These are phyloP conservation scores for Tyto alba DNA, from an alignment of 2,113 vertebrate genomes.

Conservation along the genomic window DNA sequence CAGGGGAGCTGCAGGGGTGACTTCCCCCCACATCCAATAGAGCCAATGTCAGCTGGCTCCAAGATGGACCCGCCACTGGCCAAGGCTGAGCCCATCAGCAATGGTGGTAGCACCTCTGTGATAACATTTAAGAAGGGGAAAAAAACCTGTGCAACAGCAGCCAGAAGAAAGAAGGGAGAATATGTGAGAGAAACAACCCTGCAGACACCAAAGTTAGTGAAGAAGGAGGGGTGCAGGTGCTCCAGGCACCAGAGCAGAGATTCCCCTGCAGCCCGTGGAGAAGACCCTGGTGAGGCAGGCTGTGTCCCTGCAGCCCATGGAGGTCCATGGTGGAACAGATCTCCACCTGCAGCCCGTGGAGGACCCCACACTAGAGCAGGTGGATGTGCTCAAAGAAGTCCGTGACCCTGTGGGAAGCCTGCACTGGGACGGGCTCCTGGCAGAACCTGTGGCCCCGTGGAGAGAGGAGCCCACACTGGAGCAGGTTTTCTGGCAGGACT, in stretches of 20 bases:
- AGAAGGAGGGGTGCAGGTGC: background rate
- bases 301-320: background rate
- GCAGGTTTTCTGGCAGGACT: background rate
- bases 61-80: background rate
- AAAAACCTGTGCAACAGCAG: background rate
- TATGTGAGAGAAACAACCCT: background rate
- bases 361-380: background rate
- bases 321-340: background rate
- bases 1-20: background rate
- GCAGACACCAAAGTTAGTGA: background rate
- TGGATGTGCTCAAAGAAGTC: background rate
- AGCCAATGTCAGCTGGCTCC: background rate
- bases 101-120: background rate
- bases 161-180: background rate
- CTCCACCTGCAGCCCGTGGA: background rate
- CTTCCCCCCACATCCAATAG: rapidly evolving
- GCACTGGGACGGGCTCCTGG: background rate
- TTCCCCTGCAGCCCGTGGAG: background rate
- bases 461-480: background rate
- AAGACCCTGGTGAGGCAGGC: too few species aligned
- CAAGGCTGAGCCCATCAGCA: background rate
- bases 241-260: background rate
- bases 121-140: background rate
- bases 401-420: background rate
- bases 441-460: background rate